phyloP scores from a whole-genome alignment of 2,113 vertebrate species.

The Chloebia gouldiae region DNA sequence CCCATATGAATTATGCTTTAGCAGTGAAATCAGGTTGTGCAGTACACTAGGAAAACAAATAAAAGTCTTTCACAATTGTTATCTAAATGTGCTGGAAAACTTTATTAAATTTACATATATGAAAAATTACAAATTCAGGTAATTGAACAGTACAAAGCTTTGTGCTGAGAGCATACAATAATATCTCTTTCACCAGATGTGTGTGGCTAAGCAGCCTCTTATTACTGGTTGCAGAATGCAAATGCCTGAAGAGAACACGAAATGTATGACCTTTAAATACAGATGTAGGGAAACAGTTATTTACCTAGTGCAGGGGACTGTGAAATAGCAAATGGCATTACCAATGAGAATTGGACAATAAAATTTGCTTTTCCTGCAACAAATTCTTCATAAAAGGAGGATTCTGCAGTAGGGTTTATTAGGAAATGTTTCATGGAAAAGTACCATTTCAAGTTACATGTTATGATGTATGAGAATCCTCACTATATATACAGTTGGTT shows the following conservation, averaged over 20 bases:
- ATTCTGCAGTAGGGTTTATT: not conserved
- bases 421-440: not conserved
- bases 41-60: not conserved
- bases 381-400: not conserved
- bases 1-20: not conserved
- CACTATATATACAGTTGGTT: not conserved
- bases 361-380: not conserved
- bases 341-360: not conserved
- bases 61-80: not conserved
- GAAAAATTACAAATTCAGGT: not conserved
- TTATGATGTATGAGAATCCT: not conserved
- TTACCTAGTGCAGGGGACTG: not conserved
- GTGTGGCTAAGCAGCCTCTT: not conserved
- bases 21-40: not conserved
- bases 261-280: not conserved
- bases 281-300: not conserved
- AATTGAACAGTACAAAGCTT: constrained; percentile 10
- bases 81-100: not conserved
- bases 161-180: not conserved
- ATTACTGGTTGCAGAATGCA: not conserved
- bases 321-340: not conserved
- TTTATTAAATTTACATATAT: not conserved
- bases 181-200: constrained; percentile 17
- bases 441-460: not conserved
- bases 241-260: not conserved